Evolutionary conservation across 1,140 invertebrate species (phyloP).

Genomic region (Leptestheria dahalacensis): DNA sequence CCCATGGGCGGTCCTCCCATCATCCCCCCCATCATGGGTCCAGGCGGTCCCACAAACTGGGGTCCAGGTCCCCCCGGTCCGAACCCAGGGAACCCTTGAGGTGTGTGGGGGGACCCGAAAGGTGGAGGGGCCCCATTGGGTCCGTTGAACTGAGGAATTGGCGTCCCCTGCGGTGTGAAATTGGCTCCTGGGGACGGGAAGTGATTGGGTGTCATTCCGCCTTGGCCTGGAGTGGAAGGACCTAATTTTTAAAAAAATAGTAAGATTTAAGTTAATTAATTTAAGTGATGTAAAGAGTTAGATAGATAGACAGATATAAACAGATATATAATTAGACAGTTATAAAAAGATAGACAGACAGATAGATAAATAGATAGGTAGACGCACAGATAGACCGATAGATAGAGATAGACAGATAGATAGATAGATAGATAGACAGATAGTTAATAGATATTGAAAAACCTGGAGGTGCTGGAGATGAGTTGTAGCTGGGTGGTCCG

Average conservation of each 20-base stretch:
- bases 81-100: slow-evolving; percentile 6
- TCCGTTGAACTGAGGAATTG: slow-evolving; percentile 12
- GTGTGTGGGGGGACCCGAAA: slow-evolving; percentile 8
- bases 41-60: background rate
- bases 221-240: slow-evolving; percentile 14
- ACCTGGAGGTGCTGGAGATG: slow-evolving; percentile 10
- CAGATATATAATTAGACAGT: no score
- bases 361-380: no score
- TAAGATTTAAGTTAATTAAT: no score
- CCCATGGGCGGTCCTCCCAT: background rate
- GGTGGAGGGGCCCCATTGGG: slow-evolving; percentile 8
- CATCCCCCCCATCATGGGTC: slow-evolving; percentile 10
- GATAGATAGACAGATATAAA: no score
- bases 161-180: slow-evolving; percentile 5
- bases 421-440: no score
- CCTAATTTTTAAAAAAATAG: no score
- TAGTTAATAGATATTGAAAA: no score
- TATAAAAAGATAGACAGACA: no score
- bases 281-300: no score
- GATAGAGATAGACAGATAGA: no score
- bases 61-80: slow-evolving; percentile 4
- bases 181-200: slow-evolving; percentile 15
- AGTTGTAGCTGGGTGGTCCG: slow-evolving; percentile 16
- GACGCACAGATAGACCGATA: no score
- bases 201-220: slow-evolving; percentile 13